Evolutionary conservation across 2,797 vertebrate genomes (phyloP).

Genomic region (Syngnathus acus): DNA sequence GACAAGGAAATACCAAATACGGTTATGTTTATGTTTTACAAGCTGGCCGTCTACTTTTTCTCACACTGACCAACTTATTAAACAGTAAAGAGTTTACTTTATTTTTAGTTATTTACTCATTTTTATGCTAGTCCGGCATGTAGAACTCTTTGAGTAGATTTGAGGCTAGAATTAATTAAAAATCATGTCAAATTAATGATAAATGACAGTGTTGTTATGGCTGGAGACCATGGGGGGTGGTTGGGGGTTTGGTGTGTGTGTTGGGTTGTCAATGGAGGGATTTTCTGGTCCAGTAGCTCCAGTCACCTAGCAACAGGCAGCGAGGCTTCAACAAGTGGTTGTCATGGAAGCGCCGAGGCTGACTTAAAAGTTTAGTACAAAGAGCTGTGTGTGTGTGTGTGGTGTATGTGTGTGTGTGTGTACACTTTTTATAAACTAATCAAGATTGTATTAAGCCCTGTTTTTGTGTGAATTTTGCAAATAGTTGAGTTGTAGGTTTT

Average conservation of each 20-base stretch:
- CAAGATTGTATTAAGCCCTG: too few species aligned
- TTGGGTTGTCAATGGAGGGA: conserved; percentile 48
- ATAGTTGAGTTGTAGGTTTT: too few species aligned
- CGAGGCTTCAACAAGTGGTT: conserved; percentile 75
- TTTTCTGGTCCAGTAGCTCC: conserved; percentile 70
- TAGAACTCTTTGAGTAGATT: background rate
- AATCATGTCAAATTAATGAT: background rate
- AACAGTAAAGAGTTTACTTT: too few species aligned
- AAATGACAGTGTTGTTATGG: conserved; percentile 19
- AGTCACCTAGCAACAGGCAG: conserved; percentile 74
- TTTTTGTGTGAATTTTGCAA: too few species aligned
- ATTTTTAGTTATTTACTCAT: background rate
- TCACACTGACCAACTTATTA: too few species aligned
- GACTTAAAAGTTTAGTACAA: conserved; percentile 58
- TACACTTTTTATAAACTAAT: too few species aligned
- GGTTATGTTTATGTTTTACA: too few species aligned
- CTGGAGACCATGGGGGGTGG: conserved; percentile 23
- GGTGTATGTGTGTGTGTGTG: conserved; percentile 16
- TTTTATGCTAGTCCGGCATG: background rate
- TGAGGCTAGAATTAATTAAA: background rate
- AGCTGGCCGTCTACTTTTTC: too few species aligned
- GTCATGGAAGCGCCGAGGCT: conserved; percentile 60
- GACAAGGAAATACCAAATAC: too few species aligned
- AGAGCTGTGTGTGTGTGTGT: conserved; percentile 30
- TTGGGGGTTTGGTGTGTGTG: background rate